Conservation (phyloP, 2,888 invertebrate species). For the Lobophora halterata region DNA sequence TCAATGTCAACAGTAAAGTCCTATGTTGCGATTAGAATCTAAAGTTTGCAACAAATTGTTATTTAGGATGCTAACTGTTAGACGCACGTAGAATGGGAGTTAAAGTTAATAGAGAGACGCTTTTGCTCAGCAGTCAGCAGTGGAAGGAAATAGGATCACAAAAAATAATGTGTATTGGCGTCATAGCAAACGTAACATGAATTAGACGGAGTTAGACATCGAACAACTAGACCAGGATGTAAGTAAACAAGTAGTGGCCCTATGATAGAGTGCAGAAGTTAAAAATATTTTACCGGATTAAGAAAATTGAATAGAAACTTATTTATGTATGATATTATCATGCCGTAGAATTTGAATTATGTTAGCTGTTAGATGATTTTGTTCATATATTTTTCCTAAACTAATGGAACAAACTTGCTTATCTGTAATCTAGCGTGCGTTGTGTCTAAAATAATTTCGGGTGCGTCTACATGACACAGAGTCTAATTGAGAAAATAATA, state of each 20-base stretch:
- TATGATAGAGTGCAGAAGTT: conserved; percentile 20
- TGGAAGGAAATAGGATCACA: too few relatives aligned
- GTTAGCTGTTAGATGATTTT: conserved; percentile 25
- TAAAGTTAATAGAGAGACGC: too few relatives aligned
- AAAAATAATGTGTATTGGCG: too few relatives aligned
- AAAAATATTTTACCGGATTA: conserved; percentile 31
- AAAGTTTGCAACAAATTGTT: too few relatives aligned
- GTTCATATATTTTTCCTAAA: conserved; percentile 19
- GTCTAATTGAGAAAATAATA: conserved; percentile 3
- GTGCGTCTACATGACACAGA: conserved; percentile 25
- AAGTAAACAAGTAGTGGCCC: conserved; percentile 28
- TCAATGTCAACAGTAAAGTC: too few relatives aligned
- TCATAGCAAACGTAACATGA: too few relatives aligned
- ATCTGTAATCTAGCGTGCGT: conserved; percentile 30
- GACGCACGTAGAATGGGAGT: too few relatives aligned
- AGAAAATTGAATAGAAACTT: conserved; percentile 24
- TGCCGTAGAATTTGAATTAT: conserved; percentile 30
- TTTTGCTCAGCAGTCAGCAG: too few relatives aligned
- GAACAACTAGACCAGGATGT: too few relatives aligned
- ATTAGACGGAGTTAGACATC: too few relatives aligned
- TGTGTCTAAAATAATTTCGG: conserved; percentile 24
- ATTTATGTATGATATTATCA: conserved; percentile 30
- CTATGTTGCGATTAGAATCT: too few relatives aligned
- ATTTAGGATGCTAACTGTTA: too few relatives aligned
- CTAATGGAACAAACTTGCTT: conserved; percentile 29